These are phyloP conservation scores for Polypedilum vanderplanki DNA, from an alignment of 1,140 invertebrate species.

Conservation along the genomic window DNA sequence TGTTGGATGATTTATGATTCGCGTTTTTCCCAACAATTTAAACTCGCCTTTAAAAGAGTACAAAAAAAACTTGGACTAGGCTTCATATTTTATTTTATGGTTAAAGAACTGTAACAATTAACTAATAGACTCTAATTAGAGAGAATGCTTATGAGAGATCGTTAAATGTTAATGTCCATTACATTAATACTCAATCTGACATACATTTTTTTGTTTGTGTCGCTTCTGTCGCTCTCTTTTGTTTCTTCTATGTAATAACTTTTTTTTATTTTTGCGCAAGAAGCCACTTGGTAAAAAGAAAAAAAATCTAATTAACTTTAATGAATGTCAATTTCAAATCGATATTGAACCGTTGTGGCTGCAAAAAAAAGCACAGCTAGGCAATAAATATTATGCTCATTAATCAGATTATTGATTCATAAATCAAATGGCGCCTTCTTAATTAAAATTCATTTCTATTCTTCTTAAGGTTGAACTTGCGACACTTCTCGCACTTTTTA, in stretches of 20 bases:
- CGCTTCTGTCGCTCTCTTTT: neutral
- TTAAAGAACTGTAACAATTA: neutral
- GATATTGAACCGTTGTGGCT: neutral
- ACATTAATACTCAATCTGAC: neutral
- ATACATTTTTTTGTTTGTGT: neutral
- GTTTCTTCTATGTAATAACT: neutral
- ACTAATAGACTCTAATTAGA: neutral
- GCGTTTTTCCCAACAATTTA: too few relatives aligned
- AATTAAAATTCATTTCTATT: neutral
- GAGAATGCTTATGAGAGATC: neutral
- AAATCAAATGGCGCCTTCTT: conserved; percentile 1
- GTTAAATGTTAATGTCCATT: conserved; percentile 6
- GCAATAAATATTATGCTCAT: neutral
- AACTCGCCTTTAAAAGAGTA: too few relatives aligned
- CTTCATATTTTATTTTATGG: too few relatives aligned
- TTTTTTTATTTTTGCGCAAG: neutral
- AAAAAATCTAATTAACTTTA: conserved; percentile 20
- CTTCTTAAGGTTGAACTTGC: neutral
- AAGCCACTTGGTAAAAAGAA: neutral
- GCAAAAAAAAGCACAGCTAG: neutral
- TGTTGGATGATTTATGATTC: too few relatives aligned
- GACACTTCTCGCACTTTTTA: neutral
- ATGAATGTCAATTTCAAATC: conserved; percentile 3
- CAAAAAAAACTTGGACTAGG: too few relatives aligned
- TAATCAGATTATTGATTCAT: conserved; percentile 19